Evolutionary conservation across 2,888 invertebrate genomes (phyloP).

Genomic region (Eupithecia abbreviata): DNA sequence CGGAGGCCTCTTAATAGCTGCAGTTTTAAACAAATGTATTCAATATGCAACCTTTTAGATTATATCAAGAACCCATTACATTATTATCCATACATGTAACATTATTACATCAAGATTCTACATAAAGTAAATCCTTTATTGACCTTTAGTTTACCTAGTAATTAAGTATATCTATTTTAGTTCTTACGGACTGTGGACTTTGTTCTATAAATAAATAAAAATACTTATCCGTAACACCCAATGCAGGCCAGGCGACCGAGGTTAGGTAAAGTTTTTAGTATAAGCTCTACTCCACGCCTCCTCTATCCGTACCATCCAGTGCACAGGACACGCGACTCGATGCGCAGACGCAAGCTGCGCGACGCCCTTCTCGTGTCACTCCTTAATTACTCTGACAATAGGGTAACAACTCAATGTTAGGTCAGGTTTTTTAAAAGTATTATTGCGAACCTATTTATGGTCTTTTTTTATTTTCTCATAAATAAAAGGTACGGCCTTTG

Average conservation of each 20-base stretch:
- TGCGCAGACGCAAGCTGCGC: constrained; percentile 41
- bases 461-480: background rate
- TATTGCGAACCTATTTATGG: background rate
- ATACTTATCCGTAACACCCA: background rate
- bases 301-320: constrained; percentile 40
- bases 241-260: no score
- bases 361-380: constrained; percentile 51
- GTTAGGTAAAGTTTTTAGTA: background rate
- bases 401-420: constrained; percentile 23
- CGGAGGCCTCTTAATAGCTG: background rate
- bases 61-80: background rate
- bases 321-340: constrained; percentile 58
- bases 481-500: background rate
- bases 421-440: background rate
- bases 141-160: no score
- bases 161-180: no score
- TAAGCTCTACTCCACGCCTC: constrained; percentile 43
- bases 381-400: constrained; percentile 47
- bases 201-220: no score
- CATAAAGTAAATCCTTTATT: no score
- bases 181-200: no score
- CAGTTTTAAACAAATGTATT: background rate
- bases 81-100: no score
- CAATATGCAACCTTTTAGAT: background rate
- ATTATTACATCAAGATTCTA: background rate